Percentiles rank a stretch among this genome's conserved stretches.
Conservation (phyloP, 64 coral and sea anemone genomes). For the Montipora sp. region DNA sequence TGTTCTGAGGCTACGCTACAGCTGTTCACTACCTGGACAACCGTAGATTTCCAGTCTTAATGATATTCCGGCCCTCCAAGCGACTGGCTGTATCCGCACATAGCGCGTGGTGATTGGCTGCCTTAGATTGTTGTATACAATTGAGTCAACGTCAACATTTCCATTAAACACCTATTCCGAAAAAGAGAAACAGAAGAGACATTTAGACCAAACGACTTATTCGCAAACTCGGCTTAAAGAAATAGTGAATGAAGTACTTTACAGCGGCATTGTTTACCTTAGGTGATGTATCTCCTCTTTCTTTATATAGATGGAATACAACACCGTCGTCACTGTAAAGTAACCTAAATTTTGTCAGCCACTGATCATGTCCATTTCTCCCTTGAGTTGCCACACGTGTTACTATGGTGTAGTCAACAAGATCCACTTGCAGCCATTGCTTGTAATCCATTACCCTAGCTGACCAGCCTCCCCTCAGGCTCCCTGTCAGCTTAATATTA, state of each 20-base stretch:
- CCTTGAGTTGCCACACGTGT: slow-evolving; percentile 35
- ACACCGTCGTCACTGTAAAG: slow-evolving; percentile 19
- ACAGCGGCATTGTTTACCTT: neutral
- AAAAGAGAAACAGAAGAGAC: neutral
- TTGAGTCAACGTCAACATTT: neutral
- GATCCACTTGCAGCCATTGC: slow-evolving; percentile 39
- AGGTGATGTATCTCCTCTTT: neutral
- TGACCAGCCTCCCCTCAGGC: neutral
- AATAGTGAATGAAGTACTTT: too few relatives aligned
- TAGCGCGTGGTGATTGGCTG: neutral
- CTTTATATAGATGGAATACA: neutral
- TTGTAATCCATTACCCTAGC: neutral
- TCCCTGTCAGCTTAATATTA: neutral
- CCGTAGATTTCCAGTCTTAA: neutral
- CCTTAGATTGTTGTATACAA: neutral
- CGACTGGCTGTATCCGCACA: neutral
- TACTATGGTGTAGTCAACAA: neutral
- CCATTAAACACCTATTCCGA: neutral
- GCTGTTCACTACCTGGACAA: neutral
- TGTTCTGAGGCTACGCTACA: too few relatives aligned
- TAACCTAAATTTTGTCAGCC: slow-evolving; percentile 10
- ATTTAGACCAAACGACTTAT: too few relatives aligned
- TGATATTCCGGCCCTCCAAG: neutral
- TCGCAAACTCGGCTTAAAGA: too few relatives aligned
- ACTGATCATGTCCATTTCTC: neutral